phyloP scores from a whole-genome alignment of 2,797 vertebrate species.

The Catharus ustulatus region DNA sequence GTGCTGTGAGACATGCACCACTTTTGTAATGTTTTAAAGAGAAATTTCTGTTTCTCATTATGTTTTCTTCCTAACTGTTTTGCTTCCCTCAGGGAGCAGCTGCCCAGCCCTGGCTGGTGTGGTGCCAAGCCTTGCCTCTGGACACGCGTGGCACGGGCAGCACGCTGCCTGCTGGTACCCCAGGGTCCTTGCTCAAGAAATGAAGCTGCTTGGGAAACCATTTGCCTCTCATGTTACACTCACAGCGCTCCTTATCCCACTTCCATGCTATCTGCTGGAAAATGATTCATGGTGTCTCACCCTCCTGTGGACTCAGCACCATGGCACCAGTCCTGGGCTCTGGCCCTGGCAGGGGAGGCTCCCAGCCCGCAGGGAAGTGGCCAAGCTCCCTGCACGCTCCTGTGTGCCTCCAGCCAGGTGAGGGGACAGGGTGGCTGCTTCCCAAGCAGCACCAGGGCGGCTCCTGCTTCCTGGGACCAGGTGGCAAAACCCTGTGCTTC shows the following conservation, averaged over 20 bases:
- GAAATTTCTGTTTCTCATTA: neutral
- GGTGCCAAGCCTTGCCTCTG: neutral
- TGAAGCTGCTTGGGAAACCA: neutral
- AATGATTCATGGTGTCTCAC: neutral
- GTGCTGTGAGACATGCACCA: rapidly evolving
- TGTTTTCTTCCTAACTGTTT: neutral
- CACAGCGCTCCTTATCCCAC: neutral
- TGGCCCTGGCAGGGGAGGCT: neutral
- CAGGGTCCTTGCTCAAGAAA: neutral
- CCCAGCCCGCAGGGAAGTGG: neutral
- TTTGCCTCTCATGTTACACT: neutral
- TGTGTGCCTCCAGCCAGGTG: rapidly evolving
- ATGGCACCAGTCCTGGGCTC: rapidly evolving
- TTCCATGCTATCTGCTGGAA: neutral
- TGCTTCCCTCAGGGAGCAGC: neutral
- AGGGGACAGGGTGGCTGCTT: neutral
- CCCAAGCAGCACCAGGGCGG: neutral
- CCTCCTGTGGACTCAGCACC: neutral
- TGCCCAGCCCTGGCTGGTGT: neutral
- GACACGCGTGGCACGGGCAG: rapidly evolving
- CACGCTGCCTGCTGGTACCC: rapidly evolving
- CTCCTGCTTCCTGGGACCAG: neutral
- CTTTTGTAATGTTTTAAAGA: neutral
- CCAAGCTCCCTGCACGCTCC: rapidly evolving
- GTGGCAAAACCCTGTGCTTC: neutral